These are phyloP conservation scores for Anaspis maculata DNA, from an alignment of 2,888 invertebrate species.

Conservation along the genomic window DNA sequence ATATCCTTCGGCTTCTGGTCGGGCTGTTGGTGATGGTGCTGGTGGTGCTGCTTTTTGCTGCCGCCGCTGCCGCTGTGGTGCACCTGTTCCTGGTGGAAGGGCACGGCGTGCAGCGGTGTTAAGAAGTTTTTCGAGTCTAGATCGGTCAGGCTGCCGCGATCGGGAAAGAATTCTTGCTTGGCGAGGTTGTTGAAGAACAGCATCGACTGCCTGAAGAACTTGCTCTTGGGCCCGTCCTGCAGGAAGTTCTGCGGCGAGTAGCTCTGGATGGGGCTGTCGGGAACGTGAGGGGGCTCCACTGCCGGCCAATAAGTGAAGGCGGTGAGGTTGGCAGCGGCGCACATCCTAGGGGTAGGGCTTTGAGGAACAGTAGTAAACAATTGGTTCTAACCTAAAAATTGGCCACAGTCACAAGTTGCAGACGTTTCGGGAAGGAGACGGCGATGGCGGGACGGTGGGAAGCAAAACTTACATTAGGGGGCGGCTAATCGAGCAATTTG, in stretches of 20 bases:
- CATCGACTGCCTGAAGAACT: conserved; percentile 19
- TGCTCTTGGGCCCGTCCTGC: conserved; percentile 18
- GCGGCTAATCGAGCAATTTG: too few species aligned
- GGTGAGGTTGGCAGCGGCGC: conserved; percentile 19
- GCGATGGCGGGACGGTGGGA: too few species aligned
- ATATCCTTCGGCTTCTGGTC: conserved; percentile 25
- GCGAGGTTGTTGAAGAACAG: conserved; percentile 21
- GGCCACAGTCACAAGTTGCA: too few species aligned
- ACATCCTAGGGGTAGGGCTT: conserved; percentile 16
- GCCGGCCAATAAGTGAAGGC: conserved; percentile 21
- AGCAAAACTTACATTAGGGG: too few species aligned
- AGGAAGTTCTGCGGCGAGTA: conserved; percentile 16
- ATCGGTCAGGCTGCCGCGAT: conserved; percentile 1
- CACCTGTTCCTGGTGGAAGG: conserved; percentile 24
- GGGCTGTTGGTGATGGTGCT: conserved; percentile 6
- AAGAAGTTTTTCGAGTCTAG: conserved; percentile 10
- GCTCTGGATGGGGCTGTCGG: conserved; percentile 15
- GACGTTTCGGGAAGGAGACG: too few species aligned
- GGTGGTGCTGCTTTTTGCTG: background rate
- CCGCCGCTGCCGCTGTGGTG: conserved; percentile 21
- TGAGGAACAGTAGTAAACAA: too few species aligned
- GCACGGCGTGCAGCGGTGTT: conserved; percentile 40
- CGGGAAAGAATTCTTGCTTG: conserved; percentile 21
- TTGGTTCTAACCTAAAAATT: too few species aligned
- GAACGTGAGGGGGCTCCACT: conserved; percentile 18